Conservation (phyloP, 2,888 invertebrate species). For the Teleiodes luculella region DNA sequence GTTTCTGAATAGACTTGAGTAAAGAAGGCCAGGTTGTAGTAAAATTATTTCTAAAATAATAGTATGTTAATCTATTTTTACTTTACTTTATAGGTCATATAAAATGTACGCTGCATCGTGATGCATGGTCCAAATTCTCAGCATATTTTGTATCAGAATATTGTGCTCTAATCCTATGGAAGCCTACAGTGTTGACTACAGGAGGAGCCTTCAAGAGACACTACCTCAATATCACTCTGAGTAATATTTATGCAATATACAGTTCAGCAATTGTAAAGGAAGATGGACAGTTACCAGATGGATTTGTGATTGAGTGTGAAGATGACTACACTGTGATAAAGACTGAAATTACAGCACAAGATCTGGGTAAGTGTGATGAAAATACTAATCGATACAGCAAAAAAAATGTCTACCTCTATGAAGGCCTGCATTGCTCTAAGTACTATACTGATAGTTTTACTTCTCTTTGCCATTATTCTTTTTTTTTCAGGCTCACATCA, state of each 20-base stretch:
- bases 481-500: slow-evolving; percentile 47
- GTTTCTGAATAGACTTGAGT: no score
- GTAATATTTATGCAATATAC: slow-evolving; percentile 63
- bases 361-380: slow-evolving; percentile 38
- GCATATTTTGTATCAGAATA: slow-evolving; percentile 60
- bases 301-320: slow-evolving; percentile 45
- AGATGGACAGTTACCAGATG: slow-evolving; percentile 45
- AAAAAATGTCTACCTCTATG: no score
- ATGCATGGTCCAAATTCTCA: slow-evolving; percentile 68
- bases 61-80: not conserved
- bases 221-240: slow-evolving; percentile 66
- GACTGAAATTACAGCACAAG: slow-evolving; percentile 35
- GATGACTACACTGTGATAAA: slow-evolving; percentile 59
- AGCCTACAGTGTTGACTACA: slow-evolving; percentile 68
- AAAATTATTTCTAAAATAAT: not conserved
- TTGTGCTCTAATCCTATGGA: slow-evolving; percentile 59
- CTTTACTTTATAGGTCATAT: slow-evolving; percentile 53
- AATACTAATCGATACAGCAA: no score
- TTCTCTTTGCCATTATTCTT: no score
- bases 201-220: slow-evolving; percentile 68
- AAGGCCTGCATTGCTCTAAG: no score
- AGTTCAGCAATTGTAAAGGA: slow-evolving; percentile 50
- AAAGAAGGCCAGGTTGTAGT: no score
- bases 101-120: slow-evolving; percentile 69
- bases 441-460: no score